Evolutionary conservation across 2,888 invertebrate species (phyloP).

Genomic region (Aporophyla nigra): DNA sequence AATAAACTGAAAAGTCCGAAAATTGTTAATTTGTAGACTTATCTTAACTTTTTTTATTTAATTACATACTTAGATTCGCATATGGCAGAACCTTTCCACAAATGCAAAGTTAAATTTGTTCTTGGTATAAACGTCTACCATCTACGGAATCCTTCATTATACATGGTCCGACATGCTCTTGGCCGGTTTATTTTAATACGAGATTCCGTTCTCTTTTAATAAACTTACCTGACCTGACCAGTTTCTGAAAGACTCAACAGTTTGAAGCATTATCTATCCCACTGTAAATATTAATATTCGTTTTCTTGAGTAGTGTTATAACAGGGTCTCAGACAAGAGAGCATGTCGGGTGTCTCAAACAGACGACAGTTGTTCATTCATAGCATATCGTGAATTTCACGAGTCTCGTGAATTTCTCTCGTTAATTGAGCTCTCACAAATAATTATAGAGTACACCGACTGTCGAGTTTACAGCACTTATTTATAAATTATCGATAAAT

Average conservation of each 20-base stretch:
- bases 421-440: constrained; percentile 66
- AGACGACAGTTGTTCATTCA: constrained; percentile 69
- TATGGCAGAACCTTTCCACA: not conserved
- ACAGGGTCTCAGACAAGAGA: constrained; percentile 60
- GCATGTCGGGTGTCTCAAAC: constrained; percentile 70
- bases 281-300: constrained; percentile 31
- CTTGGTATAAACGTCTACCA: not conserved
- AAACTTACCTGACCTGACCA: no score
- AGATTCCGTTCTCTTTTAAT: not conserved
- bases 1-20: no score
- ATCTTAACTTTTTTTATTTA: not conserved
- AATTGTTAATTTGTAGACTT: not conserved
- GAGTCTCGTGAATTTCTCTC: constrained; percentile 22
- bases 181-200: not conserved
- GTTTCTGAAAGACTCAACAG: not conserved
- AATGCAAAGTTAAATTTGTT: not conserved
- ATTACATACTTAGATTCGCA: not conserved
- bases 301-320: constrained; percentile 28
- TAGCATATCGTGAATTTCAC: constrained; percentile 48
- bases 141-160: not conserved
- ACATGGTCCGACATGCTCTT: not conserved
- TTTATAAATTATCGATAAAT: constrained; percentile 20
- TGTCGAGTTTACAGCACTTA: constrained; percentile 15
- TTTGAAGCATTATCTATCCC: constrained; percentile 15
- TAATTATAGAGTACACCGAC: constrained; percentile 31